phyloP scores from a whole-genome alignment of 2,888 invertebrate genomes.

The Atethmia centrago region DNA sequence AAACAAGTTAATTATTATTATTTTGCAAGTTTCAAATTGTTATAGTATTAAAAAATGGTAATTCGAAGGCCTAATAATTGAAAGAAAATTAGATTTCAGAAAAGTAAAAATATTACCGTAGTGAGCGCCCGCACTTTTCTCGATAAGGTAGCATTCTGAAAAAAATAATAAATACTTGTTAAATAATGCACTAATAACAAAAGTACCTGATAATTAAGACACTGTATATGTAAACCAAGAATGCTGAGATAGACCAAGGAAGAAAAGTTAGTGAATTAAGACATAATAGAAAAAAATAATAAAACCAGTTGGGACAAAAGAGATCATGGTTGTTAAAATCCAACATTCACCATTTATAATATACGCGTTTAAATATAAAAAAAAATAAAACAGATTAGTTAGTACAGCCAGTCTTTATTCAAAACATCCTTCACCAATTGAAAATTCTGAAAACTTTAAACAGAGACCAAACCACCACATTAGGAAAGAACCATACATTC shows the following conservation, averaged over 20 bases:
- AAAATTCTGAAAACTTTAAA: not conserved
- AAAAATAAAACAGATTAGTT: constrained; percentile 30
- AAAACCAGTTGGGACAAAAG: not conserved
- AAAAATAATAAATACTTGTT: constrained; percentile 46
- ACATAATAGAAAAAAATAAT: not conserved
- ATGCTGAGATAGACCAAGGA: not conserved
- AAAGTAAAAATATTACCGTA: constrained; percentile 74
- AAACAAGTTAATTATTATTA: not conserved
- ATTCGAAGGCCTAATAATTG: not conserved
- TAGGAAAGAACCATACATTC: not conserved
- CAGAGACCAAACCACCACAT: constrained; percentile 20
- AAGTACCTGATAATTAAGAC: not conserved
- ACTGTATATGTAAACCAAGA: not conserved
- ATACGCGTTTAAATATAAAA: not conserved
- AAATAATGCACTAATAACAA: not conserved
- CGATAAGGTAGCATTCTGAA: constrained; percentile 74
- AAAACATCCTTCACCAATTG: constrained; percentile 32
- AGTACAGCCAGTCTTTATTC: constrained; percentile 32
- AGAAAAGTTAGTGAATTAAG: not conserved
- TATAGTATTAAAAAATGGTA: not conserved
- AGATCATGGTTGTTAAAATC: not conserved
- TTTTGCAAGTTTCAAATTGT: not conserved
- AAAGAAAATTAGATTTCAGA: not conserved
- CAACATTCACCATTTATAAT: not conserved
- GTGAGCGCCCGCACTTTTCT: constrained; percentile 75